A percentile compares a stretch with the other conserved stretches of the same genome.
Evolutionary conservation across 2,797 vertebrate species (phyloP).

Genomic region (Tarsius wallacei): DNA sequence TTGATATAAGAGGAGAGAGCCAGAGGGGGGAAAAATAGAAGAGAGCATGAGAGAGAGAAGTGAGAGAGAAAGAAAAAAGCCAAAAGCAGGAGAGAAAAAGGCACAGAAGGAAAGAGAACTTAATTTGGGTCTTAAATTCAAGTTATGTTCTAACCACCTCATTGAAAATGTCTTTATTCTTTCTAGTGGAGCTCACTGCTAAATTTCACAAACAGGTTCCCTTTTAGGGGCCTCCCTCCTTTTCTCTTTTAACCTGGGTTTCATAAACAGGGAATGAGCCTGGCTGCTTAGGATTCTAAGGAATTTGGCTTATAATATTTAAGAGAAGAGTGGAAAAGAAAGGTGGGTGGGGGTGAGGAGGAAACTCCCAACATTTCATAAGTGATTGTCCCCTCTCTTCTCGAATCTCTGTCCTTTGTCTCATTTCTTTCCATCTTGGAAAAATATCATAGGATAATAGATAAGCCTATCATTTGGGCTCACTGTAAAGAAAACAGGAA

Average conservation of each 20-base stretch:
- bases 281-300: conserved; percentile 60
- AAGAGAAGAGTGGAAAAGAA: conserved; percentile 53
- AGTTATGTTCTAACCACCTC: conserved; percentile 10
- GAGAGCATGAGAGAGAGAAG: not conserved
- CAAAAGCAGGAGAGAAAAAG: conserved; percentile 41
- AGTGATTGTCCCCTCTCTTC: not conserved
- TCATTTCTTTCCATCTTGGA: conserved; percentile 73
- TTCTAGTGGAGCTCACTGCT: not conserved
- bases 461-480: conserved; percentile 59
- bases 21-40: not conserved
- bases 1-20: not conserved
- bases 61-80: conserved; percentile 14
- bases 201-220: conserved; percentile 36
- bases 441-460: conserved; percentile 62
- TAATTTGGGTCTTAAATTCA: conserved; percentile 70
- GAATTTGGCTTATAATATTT: conserved; percentile 70
- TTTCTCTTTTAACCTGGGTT: conserved; percentile 36
- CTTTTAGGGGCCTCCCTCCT: not conserved
- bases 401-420: conserved; percentile 42
- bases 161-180: conserved; percentile 20
- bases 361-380: not conserved
- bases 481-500: conserved; percentile 78
- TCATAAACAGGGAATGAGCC: conserved; percentile 56
- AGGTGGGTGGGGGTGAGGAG: not conserved
- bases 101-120: conserved; percentile 50